Evolutionary conservation across 30 jellyfish, hydroid and myxozoan genomes (phyloP), one percentile per base, ranked within the genome.

Genomic region (Pelagia noctiluca): DNA sequence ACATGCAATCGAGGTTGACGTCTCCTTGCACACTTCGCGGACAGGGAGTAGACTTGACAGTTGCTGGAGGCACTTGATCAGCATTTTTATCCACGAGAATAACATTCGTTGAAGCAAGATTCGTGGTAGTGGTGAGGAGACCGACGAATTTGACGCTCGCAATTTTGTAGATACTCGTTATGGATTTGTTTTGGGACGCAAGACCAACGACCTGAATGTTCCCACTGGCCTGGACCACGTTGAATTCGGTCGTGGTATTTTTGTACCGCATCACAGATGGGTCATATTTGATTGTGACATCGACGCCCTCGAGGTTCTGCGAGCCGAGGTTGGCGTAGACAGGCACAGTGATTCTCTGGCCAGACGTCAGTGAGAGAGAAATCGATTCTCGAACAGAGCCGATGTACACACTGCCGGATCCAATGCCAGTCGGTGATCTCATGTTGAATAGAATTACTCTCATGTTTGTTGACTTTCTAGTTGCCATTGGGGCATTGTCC

Each of bases 261-360:
- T 57, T 88, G 50, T 71, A 85, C 19, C 88, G 29, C 23, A 85
- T 67, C 7, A 71, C 29, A 22, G 63, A 19, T 0, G 26, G 24
- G 42, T 29, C 84, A 31, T 72, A 83, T 71, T 54, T 81, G 3
- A 88, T 30, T 12, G 89, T 54, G 71, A 95, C 78, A 57, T 85
- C 96, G 33, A 89, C 49, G 22, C 88, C 99, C 38, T 75, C 96
- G 1, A 95, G 64, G 46, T 61, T 82, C 72, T 95, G 92, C 48
- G 78, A 46, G 21, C 97, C 99, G 60, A 74, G 65, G 47, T 88
- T 79, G 25, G 82, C 89, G 71, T 88, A 88, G 4, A 95, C 95
- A 0, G 99, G 97, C 3, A 95, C 94, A 12, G 75, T 66, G 2
- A 70, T 52, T 50, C 34, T 24, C 38, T 70, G 66, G 37, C 97